These are phyloP conservation scores for Drosophila eugracilis DNA, from an alignment of 1,140 invertebrate genomes.

Conservation along the genomic window DNA sequence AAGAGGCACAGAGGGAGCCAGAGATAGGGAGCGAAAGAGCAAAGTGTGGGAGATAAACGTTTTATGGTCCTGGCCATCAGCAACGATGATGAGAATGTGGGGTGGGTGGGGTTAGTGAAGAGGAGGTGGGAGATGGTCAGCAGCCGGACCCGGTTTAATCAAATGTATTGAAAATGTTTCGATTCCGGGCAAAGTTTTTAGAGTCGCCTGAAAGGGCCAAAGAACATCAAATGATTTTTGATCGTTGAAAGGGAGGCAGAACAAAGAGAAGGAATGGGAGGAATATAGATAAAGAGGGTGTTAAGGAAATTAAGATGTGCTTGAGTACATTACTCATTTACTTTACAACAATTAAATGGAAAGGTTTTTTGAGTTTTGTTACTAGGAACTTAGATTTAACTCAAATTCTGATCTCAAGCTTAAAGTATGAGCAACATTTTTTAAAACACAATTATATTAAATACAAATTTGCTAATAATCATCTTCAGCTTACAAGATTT, in stretches of 20 bases:
- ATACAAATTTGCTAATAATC: too few relatives aligned
- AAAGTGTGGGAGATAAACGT: slow-evolving; percentile 64
- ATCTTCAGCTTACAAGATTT: too few relatives aligned
- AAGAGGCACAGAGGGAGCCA: slow-evolving; percentile 21
- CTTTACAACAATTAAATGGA: slow-evolving; percentile 1
- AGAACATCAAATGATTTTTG: slow-evolving; percentile 56
- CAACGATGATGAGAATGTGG: slow-evolving; percentile 28
- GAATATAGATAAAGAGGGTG: background rate
- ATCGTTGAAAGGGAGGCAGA: slow-evolving; percentile 8
- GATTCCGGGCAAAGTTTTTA: slow-evolving; percentile 42
- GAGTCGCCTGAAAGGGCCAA: slow-evolving; percentile 35
- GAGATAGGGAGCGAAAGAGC: slow-evolving; percentile 15
- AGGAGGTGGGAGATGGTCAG: background rate
- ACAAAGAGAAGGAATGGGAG: background rate
- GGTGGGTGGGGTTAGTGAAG: background rate
- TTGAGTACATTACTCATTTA: slow-evolving; percentile 58
- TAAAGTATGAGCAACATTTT: too few relatives aligned
- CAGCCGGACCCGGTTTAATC: slow-evolving; percentile 40
- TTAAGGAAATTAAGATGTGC: background rate
- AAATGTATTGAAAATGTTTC: slow-evolving; percentile 57
- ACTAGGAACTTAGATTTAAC: too few relatives aligned
- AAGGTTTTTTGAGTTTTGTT: too few relatives aligned
- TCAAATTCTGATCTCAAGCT: too few relatives aligned
- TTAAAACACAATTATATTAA: background rate
- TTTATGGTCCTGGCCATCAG: slow-evolving; percentile 56